Evolutionary conservation across 64 coral and sea anemone species (phyloP), one percentile per base, ranked within the genome.

Genomic region (Montipora capricornis): DNA sequence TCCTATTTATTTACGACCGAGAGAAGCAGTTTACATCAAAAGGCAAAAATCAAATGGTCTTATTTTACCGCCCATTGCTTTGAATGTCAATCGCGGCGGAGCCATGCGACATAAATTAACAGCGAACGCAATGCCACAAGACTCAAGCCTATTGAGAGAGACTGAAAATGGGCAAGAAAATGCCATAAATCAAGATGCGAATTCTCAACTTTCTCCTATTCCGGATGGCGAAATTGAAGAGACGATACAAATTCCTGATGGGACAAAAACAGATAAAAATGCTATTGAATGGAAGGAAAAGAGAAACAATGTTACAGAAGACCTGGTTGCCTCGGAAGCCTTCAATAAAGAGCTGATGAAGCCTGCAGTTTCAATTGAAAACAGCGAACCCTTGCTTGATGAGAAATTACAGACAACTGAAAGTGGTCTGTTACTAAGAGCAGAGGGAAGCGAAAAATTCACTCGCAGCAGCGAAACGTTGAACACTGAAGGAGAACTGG

Each of bases 1-100:
- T 2, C 87, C 91, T 53, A 76, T 93, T 14, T 88, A 77, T 73
- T 83, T 93, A 59, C 84, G 87, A 55, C 91, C 76, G 15, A 87
- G 78, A 20, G 84, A 93, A 68, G 62, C 60, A 20, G 91, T 70
- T 4, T 88, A 14, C 19, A 37, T 80, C 13, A 87, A 93, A 78
- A 68, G 22, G 48, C 83, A 93, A 20, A 66, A 8, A 47, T 66
- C 76, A 7, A 62, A 3, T 44, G 8, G 17, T 13, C 75, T 46
- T 73, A 64, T 93, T 46, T 73, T 87, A 50, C 91, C 91, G 14
- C 83, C 78, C 19, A 87, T 77, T 62, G 53, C 84, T 68, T n/a
- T 86, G 62, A 86, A 86, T 50, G 6, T 3, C 29, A 67, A 61
- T 46, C 62, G 12, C 1, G 71, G 50, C 4, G 45, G 71, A 12